Conservation (phyloP, 2,113 vertebrate species). For the Phaethornis superciliosus region DNA sequence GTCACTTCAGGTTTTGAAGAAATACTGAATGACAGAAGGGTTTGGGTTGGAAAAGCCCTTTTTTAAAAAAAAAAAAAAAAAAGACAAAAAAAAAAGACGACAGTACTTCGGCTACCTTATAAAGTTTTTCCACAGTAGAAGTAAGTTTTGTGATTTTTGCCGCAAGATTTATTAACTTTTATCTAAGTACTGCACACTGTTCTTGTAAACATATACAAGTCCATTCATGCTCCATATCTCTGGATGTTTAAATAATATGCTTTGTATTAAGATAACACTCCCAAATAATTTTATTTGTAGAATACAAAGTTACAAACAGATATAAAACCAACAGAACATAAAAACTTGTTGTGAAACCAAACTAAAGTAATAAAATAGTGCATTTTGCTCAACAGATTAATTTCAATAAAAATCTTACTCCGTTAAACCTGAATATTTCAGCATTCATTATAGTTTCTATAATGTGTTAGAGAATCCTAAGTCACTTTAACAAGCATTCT, state of each 20-base stretch:
- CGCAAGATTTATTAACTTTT: not conserved
- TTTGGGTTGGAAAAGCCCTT: too few species aligned
- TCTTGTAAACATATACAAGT: not conserved
- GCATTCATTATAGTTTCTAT: not conserved
- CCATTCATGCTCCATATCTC: not conserved
- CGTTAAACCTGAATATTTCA: not conserved
- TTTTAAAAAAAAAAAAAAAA: too few species aligned
- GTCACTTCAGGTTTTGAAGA: too few species aligned
- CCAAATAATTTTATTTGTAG: constrained; percentile 28
- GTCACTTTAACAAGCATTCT: not conserved
- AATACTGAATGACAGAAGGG: too few species aligned
- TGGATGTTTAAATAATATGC: not conserved
- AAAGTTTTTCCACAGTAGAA: not conserved
- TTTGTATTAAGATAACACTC: not conserved
- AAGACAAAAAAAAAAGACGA: not conserved
- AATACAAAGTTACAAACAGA: not conserved
- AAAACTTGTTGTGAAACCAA: not conserved
- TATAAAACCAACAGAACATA: not conserved
- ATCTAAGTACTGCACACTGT: not conserved
- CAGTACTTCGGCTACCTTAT: not conserved
- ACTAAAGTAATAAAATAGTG: not conserved
- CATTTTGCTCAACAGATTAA: not conserved
- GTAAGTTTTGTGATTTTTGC: not conserved
- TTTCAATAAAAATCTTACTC: not conserved
- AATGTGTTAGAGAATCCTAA: not conserved